Evolutionary conservation across 2,888 invertebrate species (phyloP).

Genomic region (Sinelater perroti): DNA sequence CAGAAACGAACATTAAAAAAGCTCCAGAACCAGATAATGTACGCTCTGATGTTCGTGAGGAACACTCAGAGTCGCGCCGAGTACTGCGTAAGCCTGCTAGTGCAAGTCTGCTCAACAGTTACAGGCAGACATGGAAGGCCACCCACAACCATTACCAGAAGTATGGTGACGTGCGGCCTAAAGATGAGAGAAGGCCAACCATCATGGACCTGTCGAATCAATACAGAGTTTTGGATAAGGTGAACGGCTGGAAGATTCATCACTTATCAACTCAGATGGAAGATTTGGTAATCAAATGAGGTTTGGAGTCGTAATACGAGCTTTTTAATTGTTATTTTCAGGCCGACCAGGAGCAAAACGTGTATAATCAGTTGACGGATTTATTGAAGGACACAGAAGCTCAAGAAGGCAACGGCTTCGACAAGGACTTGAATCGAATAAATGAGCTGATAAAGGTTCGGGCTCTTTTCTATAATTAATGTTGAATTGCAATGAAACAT

Average conservation of each 20-base stretch:
- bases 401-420: constrained; percentile 53
- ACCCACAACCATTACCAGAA: constrained; percentile 78
- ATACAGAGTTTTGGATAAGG: constrained; percentile 84
- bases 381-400: constrained; percentile 58
- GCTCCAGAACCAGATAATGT: constrained; percentile 57
- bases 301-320: not conserved
- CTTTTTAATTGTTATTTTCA: constrained; percentile 40
- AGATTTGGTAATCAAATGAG: constrained; percentile 73
- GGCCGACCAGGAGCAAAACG: constrained; percentile 65
- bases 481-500: not conserved
- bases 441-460: constrained; percentile 73
- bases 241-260: constrained; percentile 95
- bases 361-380: constrained; percentile 58
- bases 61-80: constrained; percentile 49
- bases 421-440: constrained; percentile 58
- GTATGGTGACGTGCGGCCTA: constrained; percentile 85
- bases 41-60: constrained; percentile 56
- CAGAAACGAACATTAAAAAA: constrained; percentile 61
- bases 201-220: constrained; percentile 91
- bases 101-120: constrained; percentile 68
- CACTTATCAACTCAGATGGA: constrained; percentile 94
- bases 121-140: constrained; percentile 75
- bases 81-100: constrained; percentile 58
- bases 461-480: not conserved
- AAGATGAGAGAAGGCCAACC: constrained; percentile 85